Conservation (phyloP, 1,140 invertebrate species). For the Drosophila kepulauana region DNA sequence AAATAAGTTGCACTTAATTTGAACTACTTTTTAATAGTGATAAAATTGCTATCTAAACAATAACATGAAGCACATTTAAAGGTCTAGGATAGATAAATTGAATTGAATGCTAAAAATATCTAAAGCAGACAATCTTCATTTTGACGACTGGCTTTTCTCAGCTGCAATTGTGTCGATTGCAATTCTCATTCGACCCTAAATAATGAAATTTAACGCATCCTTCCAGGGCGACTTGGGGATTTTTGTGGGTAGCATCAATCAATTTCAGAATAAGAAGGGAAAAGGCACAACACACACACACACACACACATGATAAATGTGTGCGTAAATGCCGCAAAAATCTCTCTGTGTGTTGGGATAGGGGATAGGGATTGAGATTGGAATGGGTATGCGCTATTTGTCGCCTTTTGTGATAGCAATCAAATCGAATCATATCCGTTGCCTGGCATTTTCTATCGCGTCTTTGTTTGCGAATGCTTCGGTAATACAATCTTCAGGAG, state of each 20-base stretch:
- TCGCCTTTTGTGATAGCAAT: constrained; percentile 76
- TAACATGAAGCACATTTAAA: too few species aligned
- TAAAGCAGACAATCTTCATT: not conserved
- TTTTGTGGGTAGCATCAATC: constrained; percentile 48
- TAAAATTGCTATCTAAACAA: too few species aligned
- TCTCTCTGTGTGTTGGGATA: not conserved
- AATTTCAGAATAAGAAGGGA: constrained; percentile 19
- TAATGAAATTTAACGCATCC: constrained; percentile 39
- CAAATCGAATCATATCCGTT: constrained; percentile 77
- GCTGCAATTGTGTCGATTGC: constrained; percentile 9
- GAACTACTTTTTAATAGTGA: too few species aligned
- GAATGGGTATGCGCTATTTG: constrained; percentile 58
- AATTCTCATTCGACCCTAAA: constrained; percentile 1
- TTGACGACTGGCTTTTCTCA: not conserved
- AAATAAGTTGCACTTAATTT: too few species aligned
- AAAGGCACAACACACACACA: constrained; percentile 8
- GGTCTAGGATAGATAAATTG: too few species aligned
- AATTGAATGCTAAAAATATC: too few species aligned
- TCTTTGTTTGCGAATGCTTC: constrained; percentile 4
- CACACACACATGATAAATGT: constrained; percentile 31
- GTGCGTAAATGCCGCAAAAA: not conserved
- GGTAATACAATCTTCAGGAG: constrained; percentile 67
- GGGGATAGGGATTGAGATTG: not conserved
- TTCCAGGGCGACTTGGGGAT: constrained; percentile 31
- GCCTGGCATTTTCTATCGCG: constrained; percentile 31